Conservation (phyloP, 2,113 vertebrate species). For the Rhinopomastus cyanomelas region DNA sequence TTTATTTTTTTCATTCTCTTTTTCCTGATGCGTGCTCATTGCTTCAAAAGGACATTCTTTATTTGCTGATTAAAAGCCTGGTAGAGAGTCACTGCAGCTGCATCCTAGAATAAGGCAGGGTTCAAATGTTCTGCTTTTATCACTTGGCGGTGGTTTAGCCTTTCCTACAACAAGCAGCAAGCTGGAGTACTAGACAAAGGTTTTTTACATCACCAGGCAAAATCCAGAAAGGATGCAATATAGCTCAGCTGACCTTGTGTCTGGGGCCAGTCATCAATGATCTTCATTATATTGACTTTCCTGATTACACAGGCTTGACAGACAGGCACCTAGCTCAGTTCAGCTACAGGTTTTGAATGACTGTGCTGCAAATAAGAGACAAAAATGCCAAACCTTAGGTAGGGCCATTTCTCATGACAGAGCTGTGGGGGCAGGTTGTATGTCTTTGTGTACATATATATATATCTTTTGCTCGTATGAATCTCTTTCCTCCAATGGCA, state of each 20-base stretch:
- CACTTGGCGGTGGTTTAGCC: not conserved
- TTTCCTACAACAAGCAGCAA: not conserved
- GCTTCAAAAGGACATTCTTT: not conserved
- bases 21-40: not conserved
- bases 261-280: not conserved
- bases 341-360: not conserved
- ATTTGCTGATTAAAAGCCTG: not conserved
- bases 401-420: not conserved
- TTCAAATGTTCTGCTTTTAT: not conserved
- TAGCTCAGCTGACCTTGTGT: not conserved
- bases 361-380: not conserved
- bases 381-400: not conserved
- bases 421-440: rapidly evolving
- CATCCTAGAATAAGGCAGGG: not conserved
- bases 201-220: not conserved
- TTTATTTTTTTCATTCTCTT: not conserved
- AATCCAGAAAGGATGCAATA: not conserved
- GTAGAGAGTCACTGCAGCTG: not conserved
- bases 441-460: not conserved
- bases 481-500: not conserved
- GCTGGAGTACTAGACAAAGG: not conserved
- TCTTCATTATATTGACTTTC: not conserved
- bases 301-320: not conserved
- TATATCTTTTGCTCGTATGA: not conserved
- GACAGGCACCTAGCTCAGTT: not conserved